These are phyloP conservation scores for Eretmocerus hayati DNA, from an alignment of 2,888 invertebrate species.

Conservation along the genomic window DNA sequence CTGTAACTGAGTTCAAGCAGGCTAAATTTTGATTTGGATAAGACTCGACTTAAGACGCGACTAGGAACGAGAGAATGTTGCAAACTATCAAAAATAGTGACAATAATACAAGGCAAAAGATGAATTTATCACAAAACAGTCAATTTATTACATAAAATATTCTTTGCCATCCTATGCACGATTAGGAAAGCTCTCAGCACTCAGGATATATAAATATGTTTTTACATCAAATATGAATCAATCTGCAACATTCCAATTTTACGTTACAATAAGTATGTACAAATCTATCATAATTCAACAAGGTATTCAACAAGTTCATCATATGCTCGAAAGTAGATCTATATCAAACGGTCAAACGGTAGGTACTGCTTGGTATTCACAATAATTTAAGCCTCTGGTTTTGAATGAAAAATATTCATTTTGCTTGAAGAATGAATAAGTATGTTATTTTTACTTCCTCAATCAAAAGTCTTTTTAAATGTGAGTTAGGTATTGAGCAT, in stretches of 20 bases:
- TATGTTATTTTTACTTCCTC: too few species aligned
- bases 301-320: too few species aligned
- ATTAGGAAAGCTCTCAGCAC: constrained; percentile 19
- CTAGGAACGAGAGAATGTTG: background rate
- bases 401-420: background rate
- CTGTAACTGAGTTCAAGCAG: too few species aligned
- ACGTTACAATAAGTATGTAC: background rate
- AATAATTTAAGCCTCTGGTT: too few species aligned
- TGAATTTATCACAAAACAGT: constrained; percentile 16
- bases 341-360: too few species aligned
- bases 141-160: constrained; percentile 40
- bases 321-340: too few species aligned
- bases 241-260: background rate
- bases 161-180: constrained; percentile 33
- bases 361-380: too few species aligned
- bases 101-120: background rate
- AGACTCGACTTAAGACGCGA: too few species aligned
- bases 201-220: too few species aligned
- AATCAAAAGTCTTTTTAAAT: constrained; percentile 4
- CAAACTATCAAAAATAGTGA: background rate
- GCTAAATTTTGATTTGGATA: too few species aligned
- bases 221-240: constrained; percentile 5
- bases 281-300: constrained; percentile 10
- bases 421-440: background rate
- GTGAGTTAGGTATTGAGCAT: too few species aligned